phyloP scores from a whole-genome alignment of 2,113 vertebrate genomes.

The Axis porcinus region DNA sequence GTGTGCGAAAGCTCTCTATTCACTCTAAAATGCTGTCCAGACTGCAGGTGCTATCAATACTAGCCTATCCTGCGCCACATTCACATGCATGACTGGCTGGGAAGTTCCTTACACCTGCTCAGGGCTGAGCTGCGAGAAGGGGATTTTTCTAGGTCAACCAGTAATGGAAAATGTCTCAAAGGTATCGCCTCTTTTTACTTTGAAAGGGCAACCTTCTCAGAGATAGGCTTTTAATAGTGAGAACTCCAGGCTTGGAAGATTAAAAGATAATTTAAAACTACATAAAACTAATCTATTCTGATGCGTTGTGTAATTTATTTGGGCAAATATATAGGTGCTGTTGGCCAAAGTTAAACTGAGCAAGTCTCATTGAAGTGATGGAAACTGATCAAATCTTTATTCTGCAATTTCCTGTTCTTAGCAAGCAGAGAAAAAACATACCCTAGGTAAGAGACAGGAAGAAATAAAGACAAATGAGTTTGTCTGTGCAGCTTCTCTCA shows the following conservation, averaged over 20 bases:
- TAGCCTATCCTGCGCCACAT: not conserved
- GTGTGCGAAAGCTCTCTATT: not conserved
- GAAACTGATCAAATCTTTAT: conserved; percentile 55
- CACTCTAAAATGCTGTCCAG: not conserved
- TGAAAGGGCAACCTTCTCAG: not conserved
- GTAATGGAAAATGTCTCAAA: conserved; percentile 42
- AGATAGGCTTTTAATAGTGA: not conserved
- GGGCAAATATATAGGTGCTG: not conserved
- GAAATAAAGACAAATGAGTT: conserved; percentile 12
- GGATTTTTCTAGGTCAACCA: conserved; percentile 58
- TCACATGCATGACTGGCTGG: not conserved
- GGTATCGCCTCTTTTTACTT: conserved; percentile 38
- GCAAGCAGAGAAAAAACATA: conserved; percentile 14
- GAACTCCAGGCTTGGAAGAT: not conserved
- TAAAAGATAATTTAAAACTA: conserved; percentile 21
- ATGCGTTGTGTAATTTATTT: not conserved
- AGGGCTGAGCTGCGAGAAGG: not conserved
- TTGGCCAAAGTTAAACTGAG: not conserved
- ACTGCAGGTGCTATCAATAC: not conserved
- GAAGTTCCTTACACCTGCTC: not conserved
- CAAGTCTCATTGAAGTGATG: not conserved
- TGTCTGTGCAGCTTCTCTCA: not conserved
- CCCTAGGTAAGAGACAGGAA: conserved; percentile 52
- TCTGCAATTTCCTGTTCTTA: conserved; percentile 55
- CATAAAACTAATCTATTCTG: not conserved